Evolutionary conservation across 1,140 invertebrate species (phyloP).

Genomic region (fruit fly (Drosophila melanogaster)): DNA sequence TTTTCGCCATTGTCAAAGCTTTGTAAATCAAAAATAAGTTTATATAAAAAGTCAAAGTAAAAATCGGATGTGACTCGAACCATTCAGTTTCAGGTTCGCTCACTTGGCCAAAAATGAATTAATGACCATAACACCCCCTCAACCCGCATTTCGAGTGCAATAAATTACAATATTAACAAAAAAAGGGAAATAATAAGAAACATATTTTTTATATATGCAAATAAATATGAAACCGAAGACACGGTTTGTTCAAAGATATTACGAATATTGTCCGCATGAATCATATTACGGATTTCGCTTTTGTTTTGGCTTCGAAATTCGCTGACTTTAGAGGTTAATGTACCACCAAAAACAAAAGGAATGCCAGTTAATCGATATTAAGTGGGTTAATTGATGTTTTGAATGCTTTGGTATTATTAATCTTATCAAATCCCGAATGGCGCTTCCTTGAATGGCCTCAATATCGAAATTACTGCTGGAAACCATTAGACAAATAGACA

Average conservation of each 20-base stretch:
- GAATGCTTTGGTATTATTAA: conserved; percentile 6
- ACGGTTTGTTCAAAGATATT: conserved; percentile 43
- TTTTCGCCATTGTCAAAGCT: conserved; percentile 53
- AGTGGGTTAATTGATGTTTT: conserved; percentile 68
- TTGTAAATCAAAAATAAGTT: conserved; percentile 54
- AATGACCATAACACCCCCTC: conserved; percentile 51
- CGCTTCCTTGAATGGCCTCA: conserved; percentile 11
- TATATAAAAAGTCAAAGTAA: conserved; percentile 49
- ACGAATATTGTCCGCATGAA: conserved; percentile 63
- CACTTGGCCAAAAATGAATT: conserved; percentile 52
- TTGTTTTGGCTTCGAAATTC: conserved; percentile 72
- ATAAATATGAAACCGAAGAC: conserved; percentile 52
- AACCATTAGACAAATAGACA: conserved; percentile 69
- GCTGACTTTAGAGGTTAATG: conserved; percentile 61
- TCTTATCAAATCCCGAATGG: conserved; percentile 18
- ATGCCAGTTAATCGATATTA: conserved; percentile 42
- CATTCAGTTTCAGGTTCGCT: conserved; percentile 49
- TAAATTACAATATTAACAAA: conserved; percentile 66
- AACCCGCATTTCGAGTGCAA: conserved; percentile 44
- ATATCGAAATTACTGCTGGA: background rate
- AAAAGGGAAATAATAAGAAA: conserved; percentile 22
- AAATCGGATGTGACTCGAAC: conserved; percentile 32
- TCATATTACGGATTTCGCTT: conserved; percentile 72
- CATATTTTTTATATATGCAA: conserved; percentile 32
- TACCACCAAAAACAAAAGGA: conserved; percentile 37